Conservation (phyloP, 1,140 invertebrate species). For the Neoseiulus cucumeris region DNA sequence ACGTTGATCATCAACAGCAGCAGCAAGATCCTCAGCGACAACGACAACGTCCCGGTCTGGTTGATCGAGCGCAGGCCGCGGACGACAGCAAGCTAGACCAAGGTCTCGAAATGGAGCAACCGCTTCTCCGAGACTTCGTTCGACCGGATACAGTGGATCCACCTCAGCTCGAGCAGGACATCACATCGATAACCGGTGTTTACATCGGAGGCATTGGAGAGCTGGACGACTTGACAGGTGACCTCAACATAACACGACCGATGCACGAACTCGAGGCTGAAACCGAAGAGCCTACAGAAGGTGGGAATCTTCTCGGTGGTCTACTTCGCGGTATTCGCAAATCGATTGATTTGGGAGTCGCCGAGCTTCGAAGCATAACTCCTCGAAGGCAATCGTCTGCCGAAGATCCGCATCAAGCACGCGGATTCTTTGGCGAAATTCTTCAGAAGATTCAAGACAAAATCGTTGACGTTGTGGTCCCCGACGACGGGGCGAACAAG, state of each 20-base stretch:
- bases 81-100: too few relatives aligned
- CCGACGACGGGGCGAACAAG: neutral
- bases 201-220: neutral
- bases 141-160: too few relatives aligned
- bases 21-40: too few relatives aligned
- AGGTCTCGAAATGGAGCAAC: too few relatives aligned
- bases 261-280: neutral
- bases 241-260: neutral
- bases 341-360: neutral
- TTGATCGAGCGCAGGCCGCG: too few relatives aligned
- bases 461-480: neutral
- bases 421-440: neutral
- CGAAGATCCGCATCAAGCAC: neutral
- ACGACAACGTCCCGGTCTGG: too few relatives aligned
- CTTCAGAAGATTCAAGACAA: slow-evolving; percentile 6
- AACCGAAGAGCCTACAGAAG: neutral
- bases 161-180: neutral
- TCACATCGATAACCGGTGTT: neutral
- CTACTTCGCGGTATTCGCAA: neutral
- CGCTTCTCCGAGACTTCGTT: too few relatives aligned
- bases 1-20: too few relatives aligned
- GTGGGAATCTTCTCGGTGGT: neutral
- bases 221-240: neutral
- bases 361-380: too few relatives aligned
- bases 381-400: neutral